A percentile compares a stretch with the other conserved stretches of the same genome.
Evolutionary conservation across 2,113 vertebrate genomes (phyloP).

Genomic region (Nerophis ophidion): DNA sequence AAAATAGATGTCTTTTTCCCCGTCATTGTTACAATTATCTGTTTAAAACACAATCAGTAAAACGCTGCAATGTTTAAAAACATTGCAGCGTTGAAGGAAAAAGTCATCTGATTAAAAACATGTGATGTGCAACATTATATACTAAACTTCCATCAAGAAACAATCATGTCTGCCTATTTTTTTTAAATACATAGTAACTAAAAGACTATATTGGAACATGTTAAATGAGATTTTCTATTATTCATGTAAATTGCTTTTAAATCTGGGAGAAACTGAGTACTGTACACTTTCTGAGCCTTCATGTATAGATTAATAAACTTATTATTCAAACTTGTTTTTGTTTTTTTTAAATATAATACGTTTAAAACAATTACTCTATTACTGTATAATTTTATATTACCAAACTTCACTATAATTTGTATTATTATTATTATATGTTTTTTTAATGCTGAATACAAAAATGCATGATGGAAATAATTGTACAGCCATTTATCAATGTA

Average conservation of each 20-base stretch:
- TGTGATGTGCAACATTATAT: not conserved
- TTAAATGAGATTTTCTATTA: not conserved
- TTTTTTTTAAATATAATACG: too few relatives aligned
- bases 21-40: slow-evolving; percentile 2
- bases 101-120: not conserved
- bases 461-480: too few relatives aligned
- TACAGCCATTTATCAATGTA: too few relatives aligned
- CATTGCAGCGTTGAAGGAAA: not conserved
- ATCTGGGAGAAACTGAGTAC: too few relatives aligned
- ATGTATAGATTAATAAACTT: too few relatives aligned
- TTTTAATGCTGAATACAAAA: too few relatives aligned
- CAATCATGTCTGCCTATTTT: not conserved
- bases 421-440: too few relatives aligned
- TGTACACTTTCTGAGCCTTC: too few relatives aligned
- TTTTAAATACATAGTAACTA: not conserved
- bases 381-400: too few relatives aligned
- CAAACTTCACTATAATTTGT: too few relatives aligned
- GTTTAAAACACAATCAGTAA: slow-evolving; percentile 4
- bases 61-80: not conserved
- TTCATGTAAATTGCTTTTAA: not conserved
- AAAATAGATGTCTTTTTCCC: slow-evolving; percentile 20
- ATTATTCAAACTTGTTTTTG: too few relatives aligned
- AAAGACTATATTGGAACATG: not conserved
- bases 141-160: not conserved
- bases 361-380: too few relatives aligned